Conservation (phyloP, 1,140 invertebrate genomes). For the Trissolcus basalis region DNA sequence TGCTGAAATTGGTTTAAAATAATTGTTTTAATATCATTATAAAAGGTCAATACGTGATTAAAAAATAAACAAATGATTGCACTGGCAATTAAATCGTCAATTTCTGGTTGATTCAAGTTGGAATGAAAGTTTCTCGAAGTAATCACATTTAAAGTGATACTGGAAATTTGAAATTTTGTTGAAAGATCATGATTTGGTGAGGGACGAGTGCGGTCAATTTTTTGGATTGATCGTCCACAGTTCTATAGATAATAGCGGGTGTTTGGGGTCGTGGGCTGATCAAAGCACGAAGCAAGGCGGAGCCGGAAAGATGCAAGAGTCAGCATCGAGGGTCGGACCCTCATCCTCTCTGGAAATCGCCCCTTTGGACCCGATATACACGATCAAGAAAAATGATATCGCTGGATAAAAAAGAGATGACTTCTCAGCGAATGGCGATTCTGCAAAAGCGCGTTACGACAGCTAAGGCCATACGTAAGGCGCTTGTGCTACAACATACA, state of each 20-base stretch:
- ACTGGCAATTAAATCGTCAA: no score
- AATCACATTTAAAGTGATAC: constrained; percentile 38
- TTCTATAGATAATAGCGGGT: constrained; percentile 67
- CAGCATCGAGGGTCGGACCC: constrained; percentile 67
- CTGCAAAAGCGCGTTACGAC: constrained; percentile 59
- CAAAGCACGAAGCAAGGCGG: constrained; percentile 65
- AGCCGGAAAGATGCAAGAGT: constrained; percentile 67
- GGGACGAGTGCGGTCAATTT: constrained; percentile 63
- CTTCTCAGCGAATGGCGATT: constrained; percentile 65
- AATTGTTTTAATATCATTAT: no score
- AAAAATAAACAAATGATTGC: no score
- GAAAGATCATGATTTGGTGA: constrained; percentile 41
- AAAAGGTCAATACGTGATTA: no score
- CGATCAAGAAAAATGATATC: constrained; percentile 73
- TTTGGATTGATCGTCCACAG: constrained; percentile 69
- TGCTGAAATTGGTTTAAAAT: no score
- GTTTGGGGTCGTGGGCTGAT: constrained; percentile 66
- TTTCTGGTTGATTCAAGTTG: neutral
- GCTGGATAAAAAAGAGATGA: constrained; percentile 64
- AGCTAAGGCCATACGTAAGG: constrained; percentile 45
- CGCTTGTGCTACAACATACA: constrained; percentile 12
- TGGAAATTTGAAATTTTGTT: constrained; percentile 35
- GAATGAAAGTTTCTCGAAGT: constrained; percentile 4
- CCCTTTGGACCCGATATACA: constrained; percentile 61
- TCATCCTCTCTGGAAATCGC: constrained; percentile 61